Conservation (phyloP, 1,140 invertebrate species). For the Heliconius nattereri region DNA sequence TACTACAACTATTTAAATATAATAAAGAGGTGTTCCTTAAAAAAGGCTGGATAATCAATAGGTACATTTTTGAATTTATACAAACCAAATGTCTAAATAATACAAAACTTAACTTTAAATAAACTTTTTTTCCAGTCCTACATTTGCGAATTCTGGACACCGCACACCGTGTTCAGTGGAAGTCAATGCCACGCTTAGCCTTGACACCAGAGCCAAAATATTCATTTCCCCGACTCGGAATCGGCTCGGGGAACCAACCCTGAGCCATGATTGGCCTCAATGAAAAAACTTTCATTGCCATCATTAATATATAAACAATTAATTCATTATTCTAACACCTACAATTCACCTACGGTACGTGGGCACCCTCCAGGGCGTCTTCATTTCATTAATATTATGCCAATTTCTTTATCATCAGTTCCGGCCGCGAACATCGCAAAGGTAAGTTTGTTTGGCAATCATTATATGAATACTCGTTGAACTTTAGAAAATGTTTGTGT, state of each 20-base stretch:
- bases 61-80: neutral
- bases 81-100: no score
- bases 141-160: no score
- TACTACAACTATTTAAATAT: no score
- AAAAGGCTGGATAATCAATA: neutral
- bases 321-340: neutral
- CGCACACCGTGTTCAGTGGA: no score
- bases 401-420: conserved; percentile 48
- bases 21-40: no score
- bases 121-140: no score
- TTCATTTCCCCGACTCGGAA: no score
- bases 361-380: neutral
- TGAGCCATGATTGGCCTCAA: no score
- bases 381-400: conserved; percentile 46
- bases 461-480: conserved; percentile 36
- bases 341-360: neutral
- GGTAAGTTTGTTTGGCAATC: conserved; percentile 50
- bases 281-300: neutral
- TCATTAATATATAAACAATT: neutral
- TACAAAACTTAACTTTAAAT: no score
- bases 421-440: conserved; percentile 49
- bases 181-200: no score
- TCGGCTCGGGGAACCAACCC: no score
- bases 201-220: no score
- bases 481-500: conserved; percentile 31